Percentiles rank a stretch among this genome's conserved stretches.
phyloP scores from a whole-genome alignment of 1,140 invertebrate genomes.

The Leptinotarsa lineolata region DNA sequence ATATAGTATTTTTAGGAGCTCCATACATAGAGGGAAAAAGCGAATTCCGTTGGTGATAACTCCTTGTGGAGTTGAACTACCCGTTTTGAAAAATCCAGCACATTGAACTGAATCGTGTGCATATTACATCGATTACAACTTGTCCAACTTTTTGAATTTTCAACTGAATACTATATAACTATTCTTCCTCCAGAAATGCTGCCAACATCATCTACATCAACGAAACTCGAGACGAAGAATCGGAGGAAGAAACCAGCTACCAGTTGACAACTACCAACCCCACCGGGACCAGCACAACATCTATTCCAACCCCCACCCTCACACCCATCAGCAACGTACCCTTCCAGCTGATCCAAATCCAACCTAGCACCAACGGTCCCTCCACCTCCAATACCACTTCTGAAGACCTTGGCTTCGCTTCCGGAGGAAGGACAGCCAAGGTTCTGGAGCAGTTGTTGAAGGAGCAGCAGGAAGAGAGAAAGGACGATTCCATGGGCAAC shows the following conservation, averaged over 20 bases:
- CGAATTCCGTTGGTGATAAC: background rate
- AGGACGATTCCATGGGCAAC: conserved; percentile 45
- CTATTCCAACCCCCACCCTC: background rate
- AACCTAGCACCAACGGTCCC: conserved; percentile 22
- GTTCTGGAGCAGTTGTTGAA: conserved; percentile 36
- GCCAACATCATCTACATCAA: conserved; percentile 20
- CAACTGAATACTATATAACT: no score
- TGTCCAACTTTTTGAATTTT: no score
- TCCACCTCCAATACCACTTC: background rate
- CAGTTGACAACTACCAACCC: background rate
- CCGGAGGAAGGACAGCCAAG: conserved; percentile 30
- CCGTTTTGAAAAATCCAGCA: no score
- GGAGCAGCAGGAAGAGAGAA: conserved; percentile 39
- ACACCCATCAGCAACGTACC: conserved; percentile 5
- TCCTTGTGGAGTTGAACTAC: no score
- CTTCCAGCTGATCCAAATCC: conserved; percentile 34
- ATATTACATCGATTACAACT: no score
- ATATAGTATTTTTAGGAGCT: no score
- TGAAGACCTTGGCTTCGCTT: background rate
- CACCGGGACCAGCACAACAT: background rate
- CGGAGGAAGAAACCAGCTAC: background rate
- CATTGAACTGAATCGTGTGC: no score
- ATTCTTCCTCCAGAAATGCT: background rate
- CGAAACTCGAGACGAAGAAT: conserved; percentile 8
- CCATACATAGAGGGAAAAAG: background rate